Evolutionary conservation across 1,140 invertebrate species (phyloP).

Genomic region (Protaetia brevitarsis): DNA sequence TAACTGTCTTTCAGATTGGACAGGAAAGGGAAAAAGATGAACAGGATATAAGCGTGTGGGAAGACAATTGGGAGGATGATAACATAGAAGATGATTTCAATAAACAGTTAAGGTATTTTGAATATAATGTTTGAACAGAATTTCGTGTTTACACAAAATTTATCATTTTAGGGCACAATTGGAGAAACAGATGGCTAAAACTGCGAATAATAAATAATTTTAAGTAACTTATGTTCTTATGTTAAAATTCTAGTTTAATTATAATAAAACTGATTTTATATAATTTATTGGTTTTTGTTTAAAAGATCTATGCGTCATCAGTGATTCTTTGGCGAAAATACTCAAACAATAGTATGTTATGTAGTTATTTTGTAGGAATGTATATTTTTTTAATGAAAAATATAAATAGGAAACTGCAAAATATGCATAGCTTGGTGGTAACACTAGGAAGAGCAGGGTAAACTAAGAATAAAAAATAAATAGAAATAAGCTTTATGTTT

Average conservation of each 20-base stretch:
- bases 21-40: conserved; percentile 87
- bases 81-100: conserved; percentile 98
- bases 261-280: conserved; percentile 3
- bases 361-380: no score
- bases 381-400: no score
- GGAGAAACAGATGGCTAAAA: conserved; percentile 45
- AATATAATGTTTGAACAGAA: neutral
- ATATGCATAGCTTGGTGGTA: no score
- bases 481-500: no score
- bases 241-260: neutral
- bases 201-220: conserved; percentile 33
- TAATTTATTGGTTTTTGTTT: no score
- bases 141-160: neutral
- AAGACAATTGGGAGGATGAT: conserved; percentile 99
- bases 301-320: no score
- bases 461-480: no score
- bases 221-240: neutral
- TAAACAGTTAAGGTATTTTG: conserved; percentile 77
- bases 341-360: no score
- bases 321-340: no score
- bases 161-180: conserved; percentile 43
- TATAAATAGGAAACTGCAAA: no score
- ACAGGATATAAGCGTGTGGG: conserved; percentile 95
- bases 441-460: no score
- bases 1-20: conserved; percentile 70